Percentiles rank a stretch among this genome's conserved stretches.
Conservation (phyloP, 1,140 invertebrate species). For the Phthorimaea operculella region DNA sequence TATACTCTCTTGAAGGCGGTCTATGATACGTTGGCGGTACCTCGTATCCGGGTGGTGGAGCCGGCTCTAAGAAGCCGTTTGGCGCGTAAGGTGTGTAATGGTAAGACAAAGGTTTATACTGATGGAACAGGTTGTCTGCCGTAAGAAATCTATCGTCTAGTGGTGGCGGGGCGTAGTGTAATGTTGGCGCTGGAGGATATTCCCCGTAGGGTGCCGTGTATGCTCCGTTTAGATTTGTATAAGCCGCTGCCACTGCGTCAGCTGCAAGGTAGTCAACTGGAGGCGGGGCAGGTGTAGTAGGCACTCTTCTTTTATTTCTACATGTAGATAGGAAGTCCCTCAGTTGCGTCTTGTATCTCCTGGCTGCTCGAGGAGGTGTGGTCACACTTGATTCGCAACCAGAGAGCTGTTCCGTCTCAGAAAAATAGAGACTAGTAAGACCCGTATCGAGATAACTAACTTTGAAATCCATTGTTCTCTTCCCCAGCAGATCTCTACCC, state of each 20-base stretch:
- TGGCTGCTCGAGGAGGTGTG: constrained; percentile 81
- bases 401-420: constrained; percentile 85
- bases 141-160: constrained; percentile 80
- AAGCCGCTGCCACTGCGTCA: constrained; percentile 78
- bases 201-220: constrained; percentile 76
- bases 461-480: constrained; percentile 99
- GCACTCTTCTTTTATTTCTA: constrained; percentile 87
- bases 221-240: constrained; percentile 85
- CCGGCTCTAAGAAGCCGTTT: constrained; percentile 81
- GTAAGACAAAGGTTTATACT: constrained; percentile 83
- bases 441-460: constrained; percentile 96
- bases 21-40: constrained; percentile 51
- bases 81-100: constrained; percentile 78
- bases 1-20: constrained; percentile 67
- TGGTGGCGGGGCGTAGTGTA: constrained; percentile 78
- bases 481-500: constrained; percentile 93
- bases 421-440: constrained; percentile 89
- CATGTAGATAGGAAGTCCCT: constrained; percentile 93
- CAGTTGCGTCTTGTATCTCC: constrained; percentile 92
- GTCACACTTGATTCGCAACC: constrained; percentile 67
- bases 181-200: constrained; percentile 68
- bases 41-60: constrained; percentile 65
- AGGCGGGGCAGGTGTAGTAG: constrained; percentile 63
- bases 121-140: constrained; percentile 87
- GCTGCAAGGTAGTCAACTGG: constrained; percentile 64